Evolutionary conservation across 2,888 invertebrate genomes (phyloP).

Genomic region (Masnerella sp.): DNA sequence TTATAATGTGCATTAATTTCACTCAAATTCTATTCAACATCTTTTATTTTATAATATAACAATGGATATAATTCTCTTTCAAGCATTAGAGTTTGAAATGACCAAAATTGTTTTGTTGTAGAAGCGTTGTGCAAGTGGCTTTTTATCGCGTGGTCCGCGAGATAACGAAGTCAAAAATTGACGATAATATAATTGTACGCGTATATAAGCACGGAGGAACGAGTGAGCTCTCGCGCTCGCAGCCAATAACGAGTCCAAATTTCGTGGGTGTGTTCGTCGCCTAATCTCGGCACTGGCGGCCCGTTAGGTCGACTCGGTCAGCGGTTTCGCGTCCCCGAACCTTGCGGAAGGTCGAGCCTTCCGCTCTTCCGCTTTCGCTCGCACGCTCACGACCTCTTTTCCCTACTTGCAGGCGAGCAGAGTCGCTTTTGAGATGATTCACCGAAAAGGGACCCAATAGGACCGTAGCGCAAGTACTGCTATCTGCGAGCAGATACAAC

Average conservation of each 20-base stretch:
- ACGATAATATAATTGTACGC: constrained; percentile 31
- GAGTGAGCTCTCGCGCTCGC: not conserved
- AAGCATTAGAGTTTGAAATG: constrained; percentile 9
- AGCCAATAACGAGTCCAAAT: constrained; percentile 43
- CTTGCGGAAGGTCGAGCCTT: constrained; percentile 18
- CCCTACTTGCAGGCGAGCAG: constrained; percentile 66
- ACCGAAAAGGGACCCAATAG: constrained; percentile 57
- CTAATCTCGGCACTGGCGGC: constrained; percentile 39
- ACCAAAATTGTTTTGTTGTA: constrained; percentile 21
- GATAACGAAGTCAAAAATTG: constrained; percentile 30
- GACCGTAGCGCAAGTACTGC: constrained; percentile 28
- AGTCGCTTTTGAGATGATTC: constrained; percentile 63
- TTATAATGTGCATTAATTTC: too few relatives aligned
- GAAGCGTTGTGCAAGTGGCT: constrained; percentile 18
- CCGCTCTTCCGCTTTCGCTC: constrained; percentile 3
- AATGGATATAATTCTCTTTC: not conserved
- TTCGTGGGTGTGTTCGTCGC: constrained; percentile 42
- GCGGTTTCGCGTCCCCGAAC: constrained; percentile 5
- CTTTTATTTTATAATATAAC: not conserved
- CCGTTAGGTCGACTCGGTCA: constrained; percentile 20
- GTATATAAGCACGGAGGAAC: constrained; percentile 31
- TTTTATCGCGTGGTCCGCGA: constrained; percentile 18
- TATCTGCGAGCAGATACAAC: constrained; percentile 17
- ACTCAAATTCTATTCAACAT: too few relatives aligned
- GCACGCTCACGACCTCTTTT: too few relatives aligned